Percentiles rank a stretch among this genome's conserved stretches.
Evolutionary conservation across 2,113 vertebrate genomes (phyloP).

Genomic region (Aphelocoma coerulescens): DNA sequence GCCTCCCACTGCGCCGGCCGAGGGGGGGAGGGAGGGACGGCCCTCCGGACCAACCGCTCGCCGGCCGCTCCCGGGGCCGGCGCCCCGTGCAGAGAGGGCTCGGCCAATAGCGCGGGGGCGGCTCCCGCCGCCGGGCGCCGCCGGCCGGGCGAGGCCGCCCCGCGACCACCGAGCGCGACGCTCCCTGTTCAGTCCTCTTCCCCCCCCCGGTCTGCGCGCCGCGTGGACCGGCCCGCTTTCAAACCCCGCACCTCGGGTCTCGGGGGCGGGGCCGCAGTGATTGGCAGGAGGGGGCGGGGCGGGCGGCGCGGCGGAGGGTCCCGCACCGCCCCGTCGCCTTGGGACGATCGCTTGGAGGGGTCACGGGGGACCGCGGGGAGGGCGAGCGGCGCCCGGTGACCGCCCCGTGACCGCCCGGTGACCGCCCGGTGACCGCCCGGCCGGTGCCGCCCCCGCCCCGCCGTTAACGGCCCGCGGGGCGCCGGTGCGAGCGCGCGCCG

Average conservation of each 20-base stretch:
- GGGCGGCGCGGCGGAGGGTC: not conserved
- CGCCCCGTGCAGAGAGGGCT: too few species aligned
- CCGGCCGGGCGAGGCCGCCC: too few species aligned
- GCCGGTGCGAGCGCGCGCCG: not conserved
- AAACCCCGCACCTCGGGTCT: not conserved
- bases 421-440: not conserved
- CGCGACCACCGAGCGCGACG: too few species aligned
- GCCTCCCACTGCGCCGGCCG: too few species aligned
- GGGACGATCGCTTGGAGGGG: not conserved
- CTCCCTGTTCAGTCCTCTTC: not conserved
- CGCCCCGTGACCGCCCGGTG: not conserved
- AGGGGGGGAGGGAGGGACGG: too few species aligned
- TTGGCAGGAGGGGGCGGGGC: not conserved
- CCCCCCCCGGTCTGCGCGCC: not conserved
- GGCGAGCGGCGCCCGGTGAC: not conserved
- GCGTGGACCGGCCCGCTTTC: constrained; percentile 11
- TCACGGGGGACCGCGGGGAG: fast-evolving
- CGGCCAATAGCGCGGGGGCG: too few species aligned
- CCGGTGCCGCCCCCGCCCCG: not conserved
- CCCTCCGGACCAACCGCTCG: too few species aligned
- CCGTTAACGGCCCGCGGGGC: not conserved
- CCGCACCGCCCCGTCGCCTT: fast-evolving
- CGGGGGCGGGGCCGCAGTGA: not conserved
- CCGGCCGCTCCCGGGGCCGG: too few species aligned
- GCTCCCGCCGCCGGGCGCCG: too few species aligned